Percentiles rank a stretch among this genome's conserved stretches.
phyloP scores from a whole-genome alignment of 2,113 vertebrate species.

The Choloepus hoffmanni region DNA sequence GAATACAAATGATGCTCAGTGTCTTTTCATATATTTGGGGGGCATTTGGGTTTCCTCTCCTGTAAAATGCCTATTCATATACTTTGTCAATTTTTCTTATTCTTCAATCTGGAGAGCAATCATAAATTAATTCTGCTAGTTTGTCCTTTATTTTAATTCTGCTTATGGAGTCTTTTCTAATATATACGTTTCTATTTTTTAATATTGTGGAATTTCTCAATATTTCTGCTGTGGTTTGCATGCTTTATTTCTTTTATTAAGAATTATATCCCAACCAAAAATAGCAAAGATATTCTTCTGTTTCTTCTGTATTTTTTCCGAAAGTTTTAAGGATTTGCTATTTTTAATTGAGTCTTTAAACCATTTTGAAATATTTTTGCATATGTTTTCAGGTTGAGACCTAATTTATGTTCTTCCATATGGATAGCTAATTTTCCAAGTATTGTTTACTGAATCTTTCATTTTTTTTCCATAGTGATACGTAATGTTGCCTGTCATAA shows the following conservation, averaged over 20 bases:
- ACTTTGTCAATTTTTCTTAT: not conserved
- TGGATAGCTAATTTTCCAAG: not conserved
- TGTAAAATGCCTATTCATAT: not conserved
- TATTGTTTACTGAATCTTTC: not conserved
- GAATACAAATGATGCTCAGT: not conserved
- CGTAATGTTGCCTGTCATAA: not conserved
- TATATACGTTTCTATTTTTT: not conserved
- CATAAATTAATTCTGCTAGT: not conserved
- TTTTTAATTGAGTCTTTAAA: slow-evolving; percentile 18
- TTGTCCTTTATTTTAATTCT: slow-evolving; percentile 39
- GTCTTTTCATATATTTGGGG: not conserved
- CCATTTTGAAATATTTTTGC: not conserved
- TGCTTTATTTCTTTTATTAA: not conserved
- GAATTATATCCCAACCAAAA: not conserved
- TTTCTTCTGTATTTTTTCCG: not conserved
- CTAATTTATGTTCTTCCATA: not conserved
- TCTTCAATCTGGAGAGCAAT: not conserved
- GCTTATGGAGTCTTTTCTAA: not conserved
- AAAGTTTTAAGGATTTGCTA: not conserved
- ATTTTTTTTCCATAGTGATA: not conserved
- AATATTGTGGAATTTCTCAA: not conserved
- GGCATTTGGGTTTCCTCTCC: not conserved
- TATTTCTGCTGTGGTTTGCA: not conserved
- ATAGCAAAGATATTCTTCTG: not conserved
- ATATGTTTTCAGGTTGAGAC: not conserved